Base-by-base conservation (phyloP, 2,113 vertebrate species). In the Xyrauchen texanus region DNA sequence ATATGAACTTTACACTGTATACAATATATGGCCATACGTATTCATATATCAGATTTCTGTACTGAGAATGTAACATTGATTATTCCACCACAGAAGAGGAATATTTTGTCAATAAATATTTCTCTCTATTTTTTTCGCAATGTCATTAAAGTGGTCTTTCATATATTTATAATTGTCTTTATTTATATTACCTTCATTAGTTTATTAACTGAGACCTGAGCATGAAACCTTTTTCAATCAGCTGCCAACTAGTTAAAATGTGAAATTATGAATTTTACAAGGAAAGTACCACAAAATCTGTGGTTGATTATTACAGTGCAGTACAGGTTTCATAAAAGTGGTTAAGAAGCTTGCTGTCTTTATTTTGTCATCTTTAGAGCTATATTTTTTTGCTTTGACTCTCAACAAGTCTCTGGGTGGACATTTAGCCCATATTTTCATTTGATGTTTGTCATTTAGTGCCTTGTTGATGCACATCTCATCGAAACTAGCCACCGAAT, bases 401-500 rank as follows among this genome's bases (percentile, higher is more conserved):
- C 15, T 62, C 71, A 51, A 21, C 45, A 61, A 74, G 7, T 0
- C 7, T 16, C 47, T 6, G 11, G 44, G 8, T 2, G 4, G 10
- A 49, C 45, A 61, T n/a, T 12, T 3, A 44, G 0, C 5, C 7
- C 51, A 5, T 51, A 3, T 8, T 71, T 65, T 64, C 10, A 21
- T 34, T 34, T 34, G 21, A 34, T 34, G 55, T 78, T 70, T 64
- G 84, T 82, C 70, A 53, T 84, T 75, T 49, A 77, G n/a, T 46
- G 45, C 53, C 16, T n/a, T 5, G 4, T n/a, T 51, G 83, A 84
- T 62, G 51, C 1, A 34, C 42, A 87, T 87, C 79, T 83, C 79
- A 42, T 80, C 89, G 91, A 93, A 92, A 93, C 91, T 83, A 5
- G 44, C 42, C 15, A 2, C 21, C 21, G n/a, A 15, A 55, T 21